A percentile compares a stretch with the other conserved stretches of the same genome.
Conservation (phyloP, 2,113 vertebrate genomes). For the Sialia sialis region DNA sequence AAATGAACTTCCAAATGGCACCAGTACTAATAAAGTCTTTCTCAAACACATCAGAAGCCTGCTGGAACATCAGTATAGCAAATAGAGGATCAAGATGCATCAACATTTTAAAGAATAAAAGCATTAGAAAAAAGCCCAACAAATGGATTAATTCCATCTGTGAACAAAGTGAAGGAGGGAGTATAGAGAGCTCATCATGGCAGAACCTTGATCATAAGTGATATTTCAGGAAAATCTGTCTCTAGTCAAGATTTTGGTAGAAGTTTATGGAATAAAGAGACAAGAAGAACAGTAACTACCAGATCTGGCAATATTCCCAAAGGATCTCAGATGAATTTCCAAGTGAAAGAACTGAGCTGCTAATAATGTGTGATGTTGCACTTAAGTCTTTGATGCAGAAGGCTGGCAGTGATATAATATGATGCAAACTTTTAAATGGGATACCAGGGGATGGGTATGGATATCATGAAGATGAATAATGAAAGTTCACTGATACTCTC, state of each 20-base stretch:
- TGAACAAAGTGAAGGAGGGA: background rate
- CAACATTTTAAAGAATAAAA: background rate
- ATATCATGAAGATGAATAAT: background rate
- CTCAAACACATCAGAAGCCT: background rate
- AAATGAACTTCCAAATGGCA: background rate
- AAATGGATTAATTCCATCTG: background rate
- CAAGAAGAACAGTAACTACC: background rate
- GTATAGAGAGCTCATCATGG: background rate
- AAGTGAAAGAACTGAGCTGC: background rate
- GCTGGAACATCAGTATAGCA: background rate
- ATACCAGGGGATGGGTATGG: background rate
- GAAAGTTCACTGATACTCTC: background rate
- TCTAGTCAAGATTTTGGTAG: background rate
- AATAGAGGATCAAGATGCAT: background rate
- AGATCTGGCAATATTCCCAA: background rate
- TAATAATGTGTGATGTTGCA: background rate
- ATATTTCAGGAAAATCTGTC: background rate
- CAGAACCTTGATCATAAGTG: background rate
- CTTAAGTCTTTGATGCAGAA: background rate
- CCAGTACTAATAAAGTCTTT: background rate
- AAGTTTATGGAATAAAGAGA: background rate
- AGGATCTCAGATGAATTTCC: background rate
- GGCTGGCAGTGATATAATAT: background rate
- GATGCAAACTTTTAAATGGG: background rate
- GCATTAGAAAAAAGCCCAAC: background rate